These are phyloP conservation scores for Scartelaos histophorus DNA, from an alignment of 2,113 vertebrate genomes.

Conservation along the genomic window DNA sequence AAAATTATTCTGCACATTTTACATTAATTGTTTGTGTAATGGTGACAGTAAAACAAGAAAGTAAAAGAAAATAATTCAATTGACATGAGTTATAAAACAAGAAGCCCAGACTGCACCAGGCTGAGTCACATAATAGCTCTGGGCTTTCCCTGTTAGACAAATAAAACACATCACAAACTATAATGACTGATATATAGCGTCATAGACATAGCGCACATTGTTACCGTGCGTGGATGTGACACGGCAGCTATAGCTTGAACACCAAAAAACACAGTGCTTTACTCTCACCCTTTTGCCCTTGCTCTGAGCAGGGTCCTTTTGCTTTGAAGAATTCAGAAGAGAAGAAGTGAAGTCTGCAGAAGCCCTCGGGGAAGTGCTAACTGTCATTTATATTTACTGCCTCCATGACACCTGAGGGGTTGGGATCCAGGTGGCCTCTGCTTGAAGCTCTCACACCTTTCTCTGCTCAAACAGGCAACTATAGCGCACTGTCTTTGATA, in stretches of 20 bases:
- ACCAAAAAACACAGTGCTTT: conserved; percentile 22
- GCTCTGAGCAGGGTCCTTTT: conserved; percentile 61
- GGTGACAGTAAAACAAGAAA: neutral
- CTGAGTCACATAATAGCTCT: conserved; percentile 31
- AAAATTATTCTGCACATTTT: neutral
- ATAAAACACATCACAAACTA: conserved; percentile 40
- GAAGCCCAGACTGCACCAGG: conserved; percentile 22
- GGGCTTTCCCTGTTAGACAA: conserved; percentile 49
- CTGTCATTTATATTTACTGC: conserved; percentile 79
- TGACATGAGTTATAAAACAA: too few relatives aligned
- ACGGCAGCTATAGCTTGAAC: conserved; percentile 22
- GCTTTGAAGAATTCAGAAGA: conserved; percentile 68
- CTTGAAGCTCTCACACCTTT: conserved; percentile 68
- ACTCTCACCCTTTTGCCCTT: conserved; percentile 56
- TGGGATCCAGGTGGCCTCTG: conserved; percentile 77
- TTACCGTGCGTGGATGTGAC: conserved; percentile 19
- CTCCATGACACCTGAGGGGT: conserved; percentile 70
- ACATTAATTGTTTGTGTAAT: neutral
- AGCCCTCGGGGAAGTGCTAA: conserved; percentile 63
- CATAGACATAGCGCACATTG: conserved; percentile 14
- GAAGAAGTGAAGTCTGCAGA: conserved; percentile 63
- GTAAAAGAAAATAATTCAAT: too few relatives aligned
- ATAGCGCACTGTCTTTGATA: conserved; percentile 75
- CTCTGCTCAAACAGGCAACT: conserved; percentile 59
- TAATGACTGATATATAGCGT: neutral